These are phyloP conservation scores for Autographa gamma DNA, from an alignment of 2,888 invertebrate species.

Conservation along the genomic window DNA sequence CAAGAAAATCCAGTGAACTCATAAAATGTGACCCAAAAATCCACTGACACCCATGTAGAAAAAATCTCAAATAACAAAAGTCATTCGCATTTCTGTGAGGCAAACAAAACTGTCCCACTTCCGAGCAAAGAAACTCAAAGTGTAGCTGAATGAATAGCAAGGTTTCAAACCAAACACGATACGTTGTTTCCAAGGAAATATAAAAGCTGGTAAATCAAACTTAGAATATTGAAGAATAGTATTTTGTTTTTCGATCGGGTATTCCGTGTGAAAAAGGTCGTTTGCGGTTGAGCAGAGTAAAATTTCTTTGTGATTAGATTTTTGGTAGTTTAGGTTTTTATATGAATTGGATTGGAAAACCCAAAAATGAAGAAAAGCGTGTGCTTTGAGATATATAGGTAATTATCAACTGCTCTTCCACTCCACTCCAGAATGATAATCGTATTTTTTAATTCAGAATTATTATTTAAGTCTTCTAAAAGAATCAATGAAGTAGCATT, in stretches of 20 bases:
- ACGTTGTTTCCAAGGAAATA: slow-evolving; percentile 27
- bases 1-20: neutral
- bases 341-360: too few species aligned
- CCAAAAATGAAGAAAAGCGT: too few species aligned
- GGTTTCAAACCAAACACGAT: slow-evolving; percentile 46
- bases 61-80: slow-evolving; percentile 49
- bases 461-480: too few species aligned
- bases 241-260: slow-evolving; percentile 9
- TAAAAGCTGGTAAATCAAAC: slow-evolving; percentile 29
- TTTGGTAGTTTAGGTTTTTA: too few species aligned
- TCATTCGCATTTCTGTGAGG: slow-evolving; percentile 51
- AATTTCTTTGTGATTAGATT: too few species aligned
- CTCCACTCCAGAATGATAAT: too few species aligned
- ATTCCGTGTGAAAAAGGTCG: neutral
- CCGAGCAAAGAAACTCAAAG: slow-evolving; percentile 33
- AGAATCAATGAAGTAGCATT: too few species aligned
- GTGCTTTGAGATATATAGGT: too few species aligned
- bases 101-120: slow-evolving; percentile 58
- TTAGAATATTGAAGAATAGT: slow-evolving; percentile 13
- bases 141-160: slow-evolving; percentile 46
- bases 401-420: too few species aligned
- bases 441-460: too few species aligned
- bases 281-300: too few species aligned
- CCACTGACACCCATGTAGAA: slow-evolving; percentile 43
- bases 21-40: slow-evolving; percentile 52